Evolutionary conservation across 2,888 invertebrate species (phyloP).

Genomic region (Yponomeuta sedellus): DNA sequence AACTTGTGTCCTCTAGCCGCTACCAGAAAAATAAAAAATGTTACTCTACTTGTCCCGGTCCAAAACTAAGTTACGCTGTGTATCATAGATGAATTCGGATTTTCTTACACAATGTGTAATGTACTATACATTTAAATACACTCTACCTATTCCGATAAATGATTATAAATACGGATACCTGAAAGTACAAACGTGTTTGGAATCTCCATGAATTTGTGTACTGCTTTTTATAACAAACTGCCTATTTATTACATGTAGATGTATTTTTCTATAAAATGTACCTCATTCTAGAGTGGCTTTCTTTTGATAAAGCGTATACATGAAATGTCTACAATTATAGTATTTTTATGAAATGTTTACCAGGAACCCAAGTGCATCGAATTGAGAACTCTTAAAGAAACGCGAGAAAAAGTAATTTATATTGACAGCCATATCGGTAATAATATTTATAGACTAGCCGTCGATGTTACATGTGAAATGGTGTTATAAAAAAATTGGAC

Average conservation of each 20-base stretch:
- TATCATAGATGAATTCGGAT: too few relatives aligned
- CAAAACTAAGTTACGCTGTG: too few relatives aligned
- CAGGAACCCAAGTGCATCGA: background rate
- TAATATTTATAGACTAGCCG: too few relatives aligned
- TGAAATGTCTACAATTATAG: background rate
- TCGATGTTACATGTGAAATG: too few relatives aligned
- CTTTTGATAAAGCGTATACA: background rate
- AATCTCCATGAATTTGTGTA: background rate
- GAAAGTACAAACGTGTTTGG: constrained; percentile 2
- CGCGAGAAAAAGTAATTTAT: background rate
- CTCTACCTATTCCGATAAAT: constrained; percentile 45
- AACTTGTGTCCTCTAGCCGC: too few relatives aligned
- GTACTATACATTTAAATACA: too few relatives aligned
- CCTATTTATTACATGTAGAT: background rate
- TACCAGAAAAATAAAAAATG: too few relatives aligned
- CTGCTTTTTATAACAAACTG: background rate
- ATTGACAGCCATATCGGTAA: too few relatives aligned
- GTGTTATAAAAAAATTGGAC: background rate
- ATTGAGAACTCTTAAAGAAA: background rate
- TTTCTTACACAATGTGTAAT: too few relatives aligned
- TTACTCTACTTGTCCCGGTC: too few relatives aligned
- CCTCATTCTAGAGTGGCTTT: background rate
- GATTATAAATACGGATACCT: background rate
- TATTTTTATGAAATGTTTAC: background rate
- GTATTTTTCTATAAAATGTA: background rate